Percentiles rank a stretch among this genome's conserved stretches.
phyloP scores from a whole-genome alignment of 2,113 vertebrate genomes.

The Aegithalos caudatus region DNA sequence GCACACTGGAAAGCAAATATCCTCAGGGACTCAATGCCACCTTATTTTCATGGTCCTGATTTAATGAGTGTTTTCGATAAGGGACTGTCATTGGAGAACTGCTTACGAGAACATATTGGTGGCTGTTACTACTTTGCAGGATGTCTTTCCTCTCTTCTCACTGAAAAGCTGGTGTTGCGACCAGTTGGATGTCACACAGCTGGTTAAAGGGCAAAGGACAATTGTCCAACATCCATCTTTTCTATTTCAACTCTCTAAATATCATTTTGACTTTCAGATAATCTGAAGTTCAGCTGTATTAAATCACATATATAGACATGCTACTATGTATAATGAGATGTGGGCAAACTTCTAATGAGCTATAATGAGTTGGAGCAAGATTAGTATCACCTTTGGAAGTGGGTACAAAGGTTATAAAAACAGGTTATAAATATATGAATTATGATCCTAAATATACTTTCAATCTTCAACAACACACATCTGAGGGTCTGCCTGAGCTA shows the following conservation, averaged over 20 bases:
- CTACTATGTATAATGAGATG: not conserved
- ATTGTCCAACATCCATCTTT: not conserved
- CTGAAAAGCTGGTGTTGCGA: accelerated
- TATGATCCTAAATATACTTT: not conserved
- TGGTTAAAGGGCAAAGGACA: not conserved
- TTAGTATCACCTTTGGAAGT: not conserved
- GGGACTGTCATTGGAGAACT: not conserved
- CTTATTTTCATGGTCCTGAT: not conserved
- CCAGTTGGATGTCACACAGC: not conserved
- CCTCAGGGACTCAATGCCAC: not conserved
- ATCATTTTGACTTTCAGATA: not conserved
- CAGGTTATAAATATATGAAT: not conserved
- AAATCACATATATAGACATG: not conserved
- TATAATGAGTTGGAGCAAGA: not conserved
- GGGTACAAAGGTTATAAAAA: not conserved
- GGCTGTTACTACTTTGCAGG: not conserved
- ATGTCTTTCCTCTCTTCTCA: not conserved
- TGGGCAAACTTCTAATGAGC: not conserved
- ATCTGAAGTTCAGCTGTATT: not conserved
- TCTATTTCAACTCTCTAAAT: not conserved
- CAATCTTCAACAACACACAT: not conserved
- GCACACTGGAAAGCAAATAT: not conserved
- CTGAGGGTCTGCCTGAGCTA: not conserved
- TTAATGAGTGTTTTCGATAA: not conserved
- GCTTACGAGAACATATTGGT: not conserved